Conservation (phyloP, 1,140 invertebrate species). For the Hetaerina americana region DNA sequence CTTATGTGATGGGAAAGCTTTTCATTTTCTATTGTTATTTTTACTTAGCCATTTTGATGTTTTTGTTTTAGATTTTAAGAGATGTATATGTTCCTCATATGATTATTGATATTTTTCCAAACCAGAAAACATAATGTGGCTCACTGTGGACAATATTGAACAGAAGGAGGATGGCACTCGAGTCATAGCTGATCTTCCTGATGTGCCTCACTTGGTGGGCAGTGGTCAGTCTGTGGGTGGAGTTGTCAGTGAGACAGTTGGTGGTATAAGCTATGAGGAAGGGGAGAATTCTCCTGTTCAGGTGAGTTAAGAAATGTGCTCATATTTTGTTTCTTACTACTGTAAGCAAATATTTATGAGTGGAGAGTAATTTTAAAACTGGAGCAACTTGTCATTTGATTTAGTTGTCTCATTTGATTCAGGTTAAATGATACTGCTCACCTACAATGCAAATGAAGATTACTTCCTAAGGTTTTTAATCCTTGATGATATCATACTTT, state of each 20-base stretch:
- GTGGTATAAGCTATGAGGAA: conserved; percentile 46
- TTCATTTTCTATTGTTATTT: background rate
- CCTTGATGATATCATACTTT: too few species aligned
- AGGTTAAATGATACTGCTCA: too few species aligned
- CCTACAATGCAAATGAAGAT: too few species aligned
- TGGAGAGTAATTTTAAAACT: too few species aligned
- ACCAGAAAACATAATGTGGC: conserved; percentile 90
- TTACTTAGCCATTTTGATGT: conserved; percentile 12
- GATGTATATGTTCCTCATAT: conserved; percentile 12
- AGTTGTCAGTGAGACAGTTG: conserved; percentile 84
- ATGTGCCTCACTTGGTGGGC: conserved; percentile 80
- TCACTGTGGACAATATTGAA: conserved; percentile 83
- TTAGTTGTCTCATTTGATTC: too few species aligned
- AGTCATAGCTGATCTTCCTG: conserved; percentile 60
- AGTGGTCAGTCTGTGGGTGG: conserved; percentile 93
- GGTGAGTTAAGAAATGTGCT: too few species aligned
- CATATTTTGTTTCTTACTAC: too few species aligned
- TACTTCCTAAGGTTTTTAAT: too few species aligned
- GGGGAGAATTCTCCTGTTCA: conserved; percentile 31
- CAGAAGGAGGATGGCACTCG: conserved; percentile 56
- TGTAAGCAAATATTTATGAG: too few species aligned
- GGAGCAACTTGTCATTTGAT: too few species aligned
- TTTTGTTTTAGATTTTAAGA: conserved; percentile 11
- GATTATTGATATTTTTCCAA: conserved; percentile 9
- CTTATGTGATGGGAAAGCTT: too few species aligned